Conservation (phyloP, 2,888 invertebrate species). For the Pemphredon lugubris region DNA sequence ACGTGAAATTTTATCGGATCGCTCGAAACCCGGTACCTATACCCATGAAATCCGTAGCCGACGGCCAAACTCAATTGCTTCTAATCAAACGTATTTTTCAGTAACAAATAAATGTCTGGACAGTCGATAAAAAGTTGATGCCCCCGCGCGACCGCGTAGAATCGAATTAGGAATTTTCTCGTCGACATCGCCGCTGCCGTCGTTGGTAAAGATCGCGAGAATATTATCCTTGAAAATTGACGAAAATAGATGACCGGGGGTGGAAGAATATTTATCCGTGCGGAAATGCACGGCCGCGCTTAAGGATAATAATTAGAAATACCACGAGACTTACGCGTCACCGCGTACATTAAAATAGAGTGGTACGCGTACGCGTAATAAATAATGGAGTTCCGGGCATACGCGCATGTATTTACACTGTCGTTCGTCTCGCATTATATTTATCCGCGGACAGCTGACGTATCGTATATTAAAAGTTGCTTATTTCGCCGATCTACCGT, state of each 20-base stretch:
- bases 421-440: conserved; percentile 69
- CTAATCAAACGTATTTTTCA: conserved; percentile 61
- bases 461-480: conserved; percentile 70
- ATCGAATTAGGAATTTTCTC: neutral
- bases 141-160: conserved; percentile 23
- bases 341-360: conserved; percentile 32
- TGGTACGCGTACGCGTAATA: conserved; percentile 30
- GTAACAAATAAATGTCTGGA: conserved; percentile 54
- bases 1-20: conserved; percentile 40
- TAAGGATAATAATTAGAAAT: neutral
- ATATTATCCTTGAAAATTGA: neutral
- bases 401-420: conserved; percentile 42
- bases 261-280: too few species aligned
- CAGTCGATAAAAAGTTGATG: conserved; percentile 42
- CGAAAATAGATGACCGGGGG: too few species aligned
- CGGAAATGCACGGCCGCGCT: neutral
- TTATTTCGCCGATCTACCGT: conserved; percentile 71
- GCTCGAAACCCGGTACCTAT: neutral
- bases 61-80: conserved; percentile 61
- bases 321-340: conserved; percentile 10
- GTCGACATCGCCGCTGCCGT: neutral
- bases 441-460: conserved; percentile 65
- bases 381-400: conserved; percentile 38
- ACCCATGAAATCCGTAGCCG: conserved; percentile 36
- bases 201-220: neutral